Evolutionary conservation across 2,113 vertebrate species (phyloP).

Genomic region (Chloropsis hardwickii): DNA sequence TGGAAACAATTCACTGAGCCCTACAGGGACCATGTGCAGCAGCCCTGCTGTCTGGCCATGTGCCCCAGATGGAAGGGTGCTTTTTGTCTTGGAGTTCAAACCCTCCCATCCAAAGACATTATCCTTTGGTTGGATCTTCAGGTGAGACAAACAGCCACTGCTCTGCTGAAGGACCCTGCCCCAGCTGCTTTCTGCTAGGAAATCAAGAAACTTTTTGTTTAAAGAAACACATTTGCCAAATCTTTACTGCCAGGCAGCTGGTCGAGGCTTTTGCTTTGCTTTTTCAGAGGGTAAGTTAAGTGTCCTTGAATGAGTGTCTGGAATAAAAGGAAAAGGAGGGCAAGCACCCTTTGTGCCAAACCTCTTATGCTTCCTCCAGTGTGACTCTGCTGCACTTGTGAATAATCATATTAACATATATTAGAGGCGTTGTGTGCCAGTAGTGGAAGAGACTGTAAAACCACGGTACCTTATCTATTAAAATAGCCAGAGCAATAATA

Average conservation of each 20-base stretch:
- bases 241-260: background rate
- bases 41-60: background rate
- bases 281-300: background rate
- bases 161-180: background rate
- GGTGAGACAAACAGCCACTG: background rate
- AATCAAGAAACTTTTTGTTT: background rate
- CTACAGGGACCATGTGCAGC: background rate
- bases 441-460: background rate
- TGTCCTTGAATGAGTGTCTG: background rate
- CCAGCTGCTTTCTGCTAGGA: background rate
- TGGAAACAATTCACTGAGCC: background rate
- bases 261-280: background rate
- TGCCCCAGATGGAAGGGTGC: background rate
- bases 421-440: background rate
- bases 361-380: background rate
- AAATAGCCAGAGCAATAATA: background rate
- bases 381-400: constrained; percentile 32
- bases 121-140: background rate
- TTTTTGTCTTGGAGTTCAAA: background rate
- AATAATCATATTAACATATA: constrained; percentile 23
- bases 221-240: background rate
- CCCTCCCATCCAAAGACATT: background rate
- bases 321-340: constrained; percentile 4
- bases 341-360: constrained; percentile 20
- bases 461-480: background rate